A percentile compares a stretch with the other conserved stretches of the same genome.
These are phyloP conservation scores for Tethea ocularis DNA, from an alignment of 2,888 invertebrate species.

Conservation along the genomic window DNA sequence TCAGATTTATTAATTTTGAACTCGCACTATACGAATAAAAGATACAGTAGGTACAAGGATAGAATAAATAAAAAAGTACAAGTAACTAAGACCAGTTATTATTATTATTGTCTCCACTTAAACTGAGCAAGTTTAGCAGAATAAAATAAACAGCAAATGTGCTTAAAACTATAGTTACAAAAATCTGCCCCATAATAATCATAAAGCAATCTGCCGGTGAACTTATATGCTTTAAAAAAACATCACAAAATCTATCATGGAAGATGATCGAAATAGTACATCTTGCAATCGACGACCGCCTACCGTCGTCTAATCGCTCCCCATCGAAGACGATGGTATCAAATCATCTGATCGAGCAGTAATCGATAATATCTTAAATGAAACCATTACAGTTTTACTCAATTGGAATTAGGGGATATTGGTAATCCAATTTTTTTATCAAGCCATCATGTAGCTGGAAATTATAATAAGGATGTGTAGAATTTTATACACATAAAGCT, in stretches of 20 bases:
- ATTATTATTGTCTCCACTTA: too few relatives aligned
- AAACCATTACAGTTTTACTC: constrained; percentile 23
- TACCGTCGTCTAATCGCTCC: constrained; percentile 22
- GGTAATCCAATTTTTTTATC: too few relatives aligned
- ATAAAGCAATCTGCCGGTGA: background rate
- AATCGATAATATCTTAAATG: constrained; percentile 27
- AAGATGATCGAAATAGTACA: constrained; percentile 22
- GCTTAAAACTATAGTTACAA: background rate
- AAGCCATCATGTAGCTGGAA: too few relatives aligned
- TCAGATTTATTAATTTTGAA: too few relatives aligned
- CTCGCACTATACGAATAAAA: too few relatives aligned
- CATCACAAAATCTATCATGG: constrained; percentile 14
- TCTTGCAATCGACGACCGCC: constrained; percentile 23
- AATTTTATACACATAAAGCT: background rate
- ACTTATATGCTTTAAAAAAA: background rate
- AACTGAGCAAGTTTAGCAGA: too few relatives aligned
- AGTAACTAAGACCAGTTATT: too few relatives aligned
- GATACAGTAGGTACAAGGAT: too few relatives aligned
- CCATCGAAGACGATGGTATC: constrained; percentile 25
- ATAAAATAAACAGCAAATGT: background rate
- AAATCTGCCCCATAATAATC: constrained; percentile 1
- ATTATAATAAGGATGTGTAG: too few relatives aligned
- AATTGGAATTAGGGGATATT: constrained; percentile 14
- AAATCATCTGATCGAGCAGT: constrained; percentile 21
- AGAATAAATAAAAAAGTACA: too few relatives aligned